Percentiles rank a stretch among this genome's conserved stretches.
phyloP scores from a whole-genome alignment of 2,797 vertebrate species.

The Xenops minutus region DNA sequence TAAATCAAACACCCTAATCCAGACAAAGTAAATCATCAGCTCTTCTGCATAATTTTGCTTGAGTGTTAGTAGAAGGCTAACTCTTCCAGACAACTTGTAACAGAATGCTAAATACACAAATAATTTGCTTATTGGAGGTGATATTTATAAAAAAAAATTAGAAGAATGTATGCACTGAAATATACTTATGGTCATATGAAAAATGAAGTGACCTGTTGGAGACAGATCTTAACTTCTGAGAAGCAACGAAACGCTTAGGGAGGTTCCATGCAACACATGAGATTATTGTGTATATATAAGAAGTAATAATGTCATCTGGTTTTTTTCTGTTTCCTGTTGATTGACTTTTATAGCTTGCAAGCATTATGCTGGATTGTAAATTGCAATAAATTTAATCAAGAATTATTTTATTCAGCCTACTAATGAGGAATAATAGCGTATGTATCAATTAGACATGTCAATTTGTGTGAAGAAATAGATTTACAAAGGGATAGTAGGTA shows the following conservation, averaged over 20 bases:
- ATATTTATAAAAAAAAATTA: not conserved
- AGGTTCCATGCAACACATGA: not conserved
- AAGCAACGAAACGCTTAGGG: not conserved
- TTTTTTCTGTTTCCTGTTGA: constrained; percentile 78
- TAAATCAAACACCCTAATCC: not conserved
- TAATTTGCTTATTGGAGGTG: constrained; percentile 26
- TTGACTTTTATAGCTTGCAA: constrained; percentile 84
- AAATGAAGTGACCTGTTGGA: not conserved
- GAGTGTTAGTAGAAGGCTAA: constrained; percentile 6
- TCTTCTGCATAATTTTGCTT: constrained; percentile 2
- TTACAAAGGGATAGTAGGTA: constrained; percentile 80
- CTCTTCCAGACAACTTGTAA: constrained; percentile 8
- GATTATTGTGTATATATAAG: constrained; percentile 52
- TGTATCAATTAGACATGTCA: constrained; percentile 84
- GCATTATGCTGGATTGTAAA: constrained; percentile 81
- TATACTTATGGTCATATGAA: not conserved
- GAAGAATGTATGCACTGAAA: not conserved
- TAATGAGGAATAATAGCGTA: constrained; percentile 84
- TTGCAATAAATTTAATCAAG: constrained; percentile 84
- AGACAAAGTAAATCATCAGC: constrained; percentile 16
- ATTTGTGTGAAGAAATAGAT: constrained; percentile 83
- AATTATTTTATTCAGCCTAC: constrained; percentile 82
- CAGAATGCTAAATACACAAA: not conserved
- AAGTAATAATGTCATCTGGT: constrained; percentile 68
- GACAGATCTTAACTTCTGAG: not conserved